Evolutionary conservation across 2,797 vertebrate species (phyloP), one percentile per base, ranked within the genome.

Genomic region (Crocidura indochinensis): DNA sequence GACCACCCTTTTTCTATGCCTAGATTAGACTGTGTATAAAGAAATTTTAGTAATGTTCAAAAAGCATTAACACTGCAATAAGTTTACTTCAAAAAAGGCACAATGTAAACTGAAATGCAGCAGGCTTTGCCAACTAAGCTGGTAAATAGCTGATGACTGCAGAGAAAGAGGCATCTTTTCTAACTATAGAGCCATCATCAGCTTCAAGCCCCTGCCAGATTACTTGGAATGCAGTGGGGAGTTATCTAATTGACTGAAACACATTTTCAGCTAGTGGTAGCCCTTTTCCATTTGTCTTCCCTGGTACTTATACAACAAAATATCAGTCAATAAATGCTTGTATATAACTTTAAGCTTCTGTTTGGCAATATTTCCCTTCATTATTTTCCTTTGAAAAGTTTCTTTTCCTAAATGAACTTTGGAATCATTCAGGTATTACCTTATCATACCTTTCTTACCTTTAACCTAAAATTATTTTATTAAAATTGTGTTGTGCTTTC

Each of bases 351-450:
- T 56, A 62, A 90, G 80, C 56, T 64, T 73, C 17, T 64, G 47
- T 2, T 12, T 53, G 10, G 7, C 9, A 5, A 83, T 78, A 14
- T 73, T 75, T 27, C 64, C 44, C 24, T 89, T 51, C 19, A 64
- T 53, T 84, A 56, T 69, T 77, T 89, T 14, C 20, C 67, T 27
- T 91, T 87, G 20, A 88, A 83, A 92, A 78, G 5, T 87, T 84
- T 84, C 46, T 27, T 91, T 94, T 94, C 27, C 53, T 56, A 78
- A 69, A 64, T 88, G 73, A 81, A 72, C 69, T 95, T 94, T 81
- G 88, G 85, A 79, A 81, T 69, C 44, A 68, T 68, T 85, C 17
- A 72, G 11, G 2, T 80, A 74, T 90, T 65, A 26, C 60, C 56
- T 94, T 88, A 88, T 83, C 76, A 81, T 1, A 29, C 3, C 38